These are phyloP conservation scores for Melanostoma mellinum DNA, from an alignment of 2,888 invertebrate genomes.

Conservation along the genomic window DNA sequence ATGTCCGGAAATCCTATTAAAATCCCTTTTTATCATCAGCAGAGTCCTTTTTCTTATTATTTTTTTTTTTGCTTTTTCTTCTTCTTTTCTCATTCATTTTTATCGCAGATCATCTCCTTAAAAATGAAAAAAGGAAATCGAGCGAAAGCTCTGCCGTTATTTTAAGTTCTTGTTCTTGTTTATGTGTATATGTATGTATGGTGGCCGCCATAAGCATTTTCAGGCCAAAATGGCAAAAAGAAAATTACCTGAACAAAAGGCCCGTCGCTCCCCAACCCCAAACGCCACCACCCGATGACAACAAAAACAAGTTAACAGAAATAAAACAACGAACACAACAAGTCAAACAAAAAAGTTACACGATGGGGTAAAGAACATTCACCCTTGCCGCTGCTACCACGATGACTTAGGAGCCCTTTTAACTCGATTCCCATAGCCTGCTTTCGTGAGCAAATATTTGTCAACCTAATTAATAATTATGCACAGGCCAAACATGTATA, in stretches of 20 bases:
- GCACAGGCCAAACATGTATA: slow-evolving; percentile 75
- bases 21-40: slow-evolving; percentile 66
- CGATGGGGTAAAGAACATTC: slow-evolving; percentile 54
- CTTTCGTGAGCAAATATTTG: slow-evolving; percentile 78
- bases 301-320: slow-evolving; percentile 29
- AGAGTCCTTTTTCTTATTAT: slow-evolving; percentile 53
- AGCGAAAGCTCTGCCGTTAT: slow-evolving; percentile 25
- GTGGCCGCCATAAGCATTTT: slow-evolving; percentile 7
- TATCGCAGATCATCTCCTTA: slow-evolving; percentile 66
- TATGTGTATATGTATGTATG: background rate
- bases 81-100: slow-evolving; percentile 27
- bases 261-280: no score
- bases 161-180: background rate
- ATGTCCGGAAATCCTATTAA: slow-evolving; percentile 72
- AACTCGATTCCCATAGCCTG: slow-evolving; percentile 49
- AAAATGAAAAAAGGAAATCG: slow-evolving; percentile 52
- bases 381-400: slow-evolving; percentile 10
- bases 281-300: background rate
- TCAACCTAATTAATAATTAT: slow-evolving; percentile 79
- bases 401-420: slow-evolving; percentile 37
- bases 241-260: slow-evolving; percentile 21
- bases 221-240: background rate
- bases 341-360: slow-evolving; percentile 64
- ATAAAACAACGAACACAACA: slow-evolving; percentile 32
- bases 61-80: background rate